phyloP scores from a whole-genome alignment of 2,888 invertebrate species.

The Drosophila mimetica region DNA sequence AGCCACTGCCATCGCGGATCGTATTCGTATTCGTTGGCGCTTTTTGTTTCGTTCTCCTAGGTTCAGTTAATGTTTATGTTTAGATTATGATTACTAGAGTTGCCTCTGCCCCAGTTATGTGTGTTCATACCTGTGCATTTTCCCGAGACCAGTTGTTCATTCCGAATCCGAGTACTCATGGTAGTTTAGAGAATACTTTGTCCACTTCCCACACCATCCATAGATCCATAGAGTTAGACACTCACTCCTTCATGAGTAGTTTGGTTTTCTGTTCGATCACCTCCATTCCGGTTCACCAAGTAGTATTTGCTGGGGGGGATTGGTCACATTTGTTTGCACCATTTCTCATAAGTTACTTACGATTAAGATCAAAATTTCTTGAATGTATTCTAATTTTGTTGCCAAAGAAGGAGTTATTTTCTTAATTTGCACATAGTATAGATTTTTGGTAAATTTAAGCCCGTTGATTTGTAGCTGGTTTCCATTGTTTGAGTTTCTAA shows the following conservation, averaged over 20 bases:
- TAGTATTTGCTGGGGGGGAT: conserved; percentile 14
- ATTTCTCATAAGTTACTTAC: conserved; percentile 11
- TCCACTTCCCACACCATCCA: conserved; percentile 18
- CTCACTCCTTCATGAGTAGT: conserved; percentile 22
- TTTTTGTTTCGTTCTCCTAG: conserved; percentile 54
- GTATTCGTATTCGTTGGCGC: conserved; percentile 52
- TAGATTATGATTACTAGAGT: conserved; percentile 54
- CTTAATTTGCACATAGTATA: conserved; percentile 25
- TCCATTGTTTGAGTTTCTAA: conserved; percentile 22
- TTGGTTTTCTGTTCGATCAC: conserved; percentile 27
- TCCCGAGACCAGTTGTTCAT: conserved; percentile 27
- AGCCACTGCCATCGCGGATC: conserved; percentile 29
- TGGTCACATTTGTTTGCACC: conserved; percentile 18
- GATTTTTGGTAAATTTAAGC: conserved; percentile 10
- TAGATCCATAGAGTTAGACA: conserved; percentile 8
- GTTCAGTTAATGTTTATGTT: conserved; percentile 63
- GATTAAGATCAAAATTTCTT: background rate
- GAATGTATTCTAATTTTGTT: background rate
- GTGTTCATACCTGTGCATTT: conserved; percentile 37
- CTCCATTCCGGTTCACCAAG: conserved; percentile 17
- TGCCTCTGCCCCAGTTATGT: conserved; percentile 51
- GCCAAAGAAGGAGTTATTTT: background rate
- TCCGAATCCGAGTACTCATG: conserved; percentile 19
- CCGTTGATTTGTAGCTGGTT: conserved; percentile 33
- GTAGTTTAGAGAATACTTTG: conserved; percentile 46